Evolutionary conservation across 2,113 vertebrate species (phyloP).

Genomic region (Rhombomys opimus): DNA sequence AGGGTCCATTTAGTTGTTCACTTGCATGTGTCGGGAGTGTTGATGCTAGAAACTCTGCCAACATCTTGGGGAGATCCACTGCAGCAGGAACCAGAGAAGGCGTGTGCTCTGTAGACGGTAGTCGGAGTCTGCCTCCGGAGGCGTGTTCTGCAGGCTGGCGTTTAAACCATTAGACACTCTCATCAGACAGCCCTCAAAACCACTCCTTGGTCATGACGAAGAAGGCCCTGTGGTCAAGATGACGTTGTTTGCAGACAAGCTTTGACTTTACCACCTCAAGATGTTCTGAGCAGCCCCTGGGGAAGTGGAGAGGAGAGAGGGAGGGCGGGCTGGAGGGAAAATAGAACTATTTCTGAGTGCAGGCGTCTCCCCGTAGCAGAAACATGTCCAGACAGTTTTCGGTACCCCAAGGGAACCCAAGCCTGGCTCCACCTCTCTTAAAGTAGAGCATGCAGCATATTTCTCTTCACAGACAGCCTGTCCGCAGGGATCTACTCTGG

Average conservation of each 20-base stretch:
- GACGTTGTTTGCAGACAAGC: not conserved
- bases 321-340: too few species aligned
- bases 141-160: not conserved
- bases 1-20: not conserved
- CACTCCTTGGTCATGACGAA: not conserved
- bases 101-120: rapidly evolving
- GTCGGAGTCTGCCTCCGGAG: not conserved
- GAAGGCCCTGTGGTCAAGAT: not conserved
- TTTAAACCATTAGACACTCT: not conserved
- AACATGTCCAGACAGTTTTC: not conserved
- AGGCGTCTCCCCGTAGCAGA: not conserved
- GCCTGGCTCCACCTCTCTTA: not conserved
- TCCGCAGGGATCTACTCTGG: not conserved
- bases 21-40: not conserved
- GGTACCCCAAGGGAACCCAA: not conserved
- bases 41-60: not conserved
- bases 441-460: not conserved
- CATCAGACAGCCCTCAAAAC: not conserved
- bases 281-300: not conserved
- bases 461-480: not conserved
- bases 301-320: not conserved
- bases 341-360: not conserved
- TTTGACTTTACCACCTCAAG: not conserved
- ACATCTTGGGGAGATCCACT: not conserved
- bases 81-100: not conserved